Evolutionary conservation across 2,888 invertebrate genomes (phyloP).

Genomic region (Lasius fuliginosus): DNA sequence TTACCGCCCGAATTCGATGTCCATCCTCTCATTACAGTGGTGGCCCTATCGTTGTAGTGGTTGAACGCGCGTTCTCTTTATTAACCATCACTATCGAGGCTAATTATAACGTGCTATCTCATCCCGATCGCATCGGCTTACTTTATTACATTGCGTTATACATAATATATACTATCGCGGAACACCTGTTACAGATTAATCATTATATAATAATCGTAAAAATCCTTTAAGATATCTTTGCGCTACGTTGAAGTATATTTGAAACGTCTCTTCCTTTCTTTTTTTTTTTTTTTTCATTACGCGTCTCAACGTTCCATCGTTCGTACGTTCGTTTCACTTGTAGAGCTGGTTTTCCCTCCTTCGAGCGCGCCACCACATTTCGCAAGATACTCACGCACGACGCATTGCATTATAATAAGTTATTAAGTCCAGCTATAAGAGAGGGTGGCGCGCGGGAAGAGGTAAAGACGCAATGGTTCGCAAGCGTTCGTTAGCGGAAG

Average conservation of each 20-base stretch:
- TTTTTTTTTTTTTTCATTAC: conserved; percentile 16
- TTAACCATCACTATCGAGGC: not conserved
- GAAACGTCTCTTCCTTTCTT: not conserved
- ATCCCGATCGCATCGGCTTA: not conserved
- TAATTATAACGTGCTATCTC: conserved; percentile 19
- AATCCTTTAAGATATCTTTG: conserved; percentile 5
- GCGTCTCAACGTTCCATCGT: conserved; percentile 8
- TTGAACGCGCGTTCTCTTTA: conserved; percentile 21
- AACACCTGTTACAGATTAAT: conserved; percentile 12
- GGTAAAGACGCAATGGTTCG: conserved; percentile 57
- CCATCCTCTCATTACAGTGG: conserved; percentile 16
- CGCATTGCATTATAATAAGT: conserved; percentile 80
- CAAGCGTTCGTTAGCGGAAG: conserved; percentile 68
- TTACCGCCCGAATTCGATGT: conserved; percentile 54
- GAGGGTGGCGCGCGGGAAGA: conserved; percentile 54
- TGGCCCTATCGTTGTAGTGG: not conserved
- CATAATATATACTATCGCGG: not conserved
- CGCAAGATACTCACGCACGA: conserved; percentile 50
- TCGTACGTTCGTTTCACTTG: conserved; percentile 20
- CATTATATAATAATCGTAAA: not conserved
- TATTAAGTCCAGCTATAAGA: conserved; percentile 75
- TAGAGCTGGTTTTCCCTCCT: conserved; percentile 27
- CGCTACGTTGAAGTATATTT: not conserved
- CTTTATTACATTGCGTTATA: not conserved
- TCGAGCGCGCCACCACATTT: conserved; percentile 38